phyloP scores from a whole-genome alignment of 1,140 invertebrate species.

The Pectinophora gossypiella region DNA sequence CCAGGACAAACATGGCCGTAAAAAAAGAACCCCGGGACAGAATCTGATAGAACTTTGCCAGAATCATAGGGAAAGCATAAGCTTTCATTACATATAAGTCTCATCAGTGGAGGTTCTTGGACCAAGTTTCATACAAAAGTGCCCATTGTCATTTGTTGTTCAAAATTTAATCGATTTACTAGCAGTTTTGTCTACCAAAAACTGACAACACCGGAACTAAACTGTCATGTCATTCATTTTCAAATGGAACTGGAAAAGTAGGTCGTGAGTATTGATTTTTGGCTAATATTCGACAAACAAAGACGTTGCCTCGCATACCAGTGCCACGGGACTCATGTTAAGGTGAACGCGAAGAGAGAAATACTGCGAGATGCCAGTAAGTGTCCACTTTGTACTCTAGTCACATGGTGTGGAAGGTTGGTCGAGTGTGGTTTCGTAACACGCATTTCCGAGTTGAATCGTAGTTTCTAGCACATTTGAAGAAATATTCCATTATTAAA shows the following conservation, averaged over 20 bases:
- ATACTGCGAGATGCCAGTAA: background rate
- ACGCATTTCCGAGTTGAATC: background rate
- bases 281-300: slow-evolving; percentile 2
- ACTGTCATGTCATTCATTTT: slow-evolving; percentile 1
- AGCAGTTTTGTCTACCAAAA: too few relatives aligned
- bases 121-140: too few relatives aligned
- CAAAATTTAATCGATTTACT: too few relatives aligned
- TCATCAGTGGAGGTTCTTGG: too few relatives aligned
- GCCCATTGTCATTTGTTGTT: too few relatives aligned
- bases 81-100: too few relatives aligned
- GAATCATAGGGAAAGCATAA: too few relatives aligned
- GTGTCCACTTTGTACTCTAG: background rate
- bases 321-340: background rate
- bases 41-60: too few relatives aligned
- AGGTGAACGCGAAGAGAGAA: background rate
- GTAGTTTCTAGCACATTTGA: background rate
- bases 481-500: too few relatives aligned
- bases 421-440: background rate
- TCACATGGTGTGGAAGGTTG: background rate
- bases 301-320: background rate
- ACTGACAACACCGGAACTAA: background rate
- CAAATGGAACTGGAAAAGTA: slow-evolving; percentile 5
- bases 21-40: too few relatives aligned
- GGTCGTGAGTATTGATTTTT: slow-evolving; percentile 4
- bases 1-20: too few relatives aligned